Evolutionary conservation across 2,113 vertebrate species (phyloP).

Genomic region (Cnemophilus loriae): DNA sequence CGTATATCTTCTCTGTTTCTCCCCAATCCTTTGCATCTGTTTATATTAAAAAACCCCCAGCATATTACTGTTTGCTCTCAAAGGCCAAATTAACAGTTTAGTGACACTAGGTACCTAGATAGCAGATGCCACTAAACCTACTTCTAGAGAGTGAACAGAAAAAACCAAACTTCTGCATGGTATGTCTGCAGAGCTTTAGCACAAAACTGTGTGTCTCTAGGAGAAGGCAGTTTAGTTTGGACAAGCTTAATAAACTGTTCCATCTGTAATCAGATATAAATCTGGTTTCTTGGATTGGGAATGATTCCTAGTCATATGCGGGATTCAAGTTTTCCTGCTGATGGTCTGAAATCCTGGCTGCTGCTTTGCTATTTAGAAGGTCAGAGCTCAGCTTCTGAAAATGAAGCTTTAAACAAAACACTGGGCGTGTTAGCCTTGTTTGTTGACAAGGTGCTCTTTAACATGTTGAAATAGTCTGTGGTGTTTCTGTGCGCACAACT

Average conservation of each 20-base stretch:
- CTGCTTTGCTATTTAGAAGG: neutral
- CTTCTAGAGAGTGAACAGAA: neutral
- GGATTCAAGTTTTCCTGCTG: neutral
- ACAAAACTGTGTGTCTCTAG: neutral
- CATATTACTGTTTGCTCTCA: neutral
- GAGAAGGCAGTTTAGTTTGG: neutral
- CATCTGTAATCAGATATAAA: neutral
- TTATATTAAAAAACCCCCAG: fast-evolving
- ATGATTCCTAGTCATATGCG: neutral
- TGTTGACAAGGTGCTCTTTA: neutral
- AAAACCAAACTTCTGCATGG: neutral
- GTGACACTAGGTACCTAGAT: neutral
- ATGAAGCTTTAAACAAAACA: neutral
- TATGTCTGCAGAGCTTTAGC: neutral
- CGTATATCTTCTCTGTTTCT: neutral
- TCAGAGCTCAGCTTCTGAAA: neutral
- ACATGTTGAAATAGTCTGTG: neutral
- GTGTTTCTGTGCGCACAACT: neutral
- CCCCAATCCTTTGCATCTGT: neutral
- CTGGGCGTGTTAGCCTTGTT: neutral
- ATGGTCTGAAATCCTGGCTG: neutral
- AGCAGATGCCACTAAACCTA: neutral
- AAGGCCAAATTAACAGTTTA: neutral
- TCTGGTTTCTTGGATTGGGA: neutral
- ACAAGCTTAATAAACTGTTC: neutral